Percentiles rank a stretch among this genome's conserved stretches.
These are phyloP conservation scores for Poeciliopsis presidionis DNA, from an alignment of 2,797 vertebrate species.

Conservation along the genomic window DNA sequence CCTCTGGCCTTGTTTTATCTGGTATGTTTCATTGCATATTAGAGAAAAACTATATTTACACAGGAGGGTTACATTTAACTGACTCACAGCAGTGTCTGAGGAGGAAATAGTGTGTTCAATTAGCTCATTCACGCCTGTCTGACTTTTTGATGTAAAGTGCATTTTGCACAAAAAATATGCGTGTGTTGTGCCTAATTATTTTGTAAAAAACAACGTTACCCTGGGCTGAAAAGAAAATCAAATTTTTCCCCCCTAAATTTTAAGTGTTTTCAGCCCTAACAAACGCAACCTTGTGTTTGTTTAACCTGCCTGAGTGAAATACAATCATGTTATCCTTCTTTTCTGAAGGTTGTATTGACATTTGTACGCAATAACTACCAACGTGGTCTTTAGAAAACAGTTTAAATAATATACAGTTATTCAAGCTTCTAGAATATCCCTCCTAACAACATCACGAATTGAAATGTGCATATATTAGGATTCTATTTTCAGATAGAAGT, in stretches of 20 bases:
- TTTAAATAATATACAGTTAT: not conserved
- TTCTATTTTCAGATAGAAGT: not conserved
- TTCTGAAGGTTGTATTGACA: not conserved
- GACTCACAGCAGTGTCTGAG: slow-evolving; percentile 33
- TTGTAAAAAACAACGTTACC: not conserved
- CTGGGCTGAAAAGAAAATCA: not conserved
- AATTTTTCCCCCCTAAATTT: not conserved
- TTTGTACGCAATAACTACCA: not conserved
- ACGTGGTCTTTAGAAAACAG: not conserved
- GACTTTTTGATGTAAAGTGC: slow-evolving; percentile 36
- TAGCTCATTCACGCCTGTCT: slow-evolving; percentile 47
- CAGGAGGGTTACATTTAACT: slow-evolving; percentile 51
- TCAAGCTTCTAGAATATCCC: not conserved
- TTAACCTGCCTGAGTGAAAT: not conserved
- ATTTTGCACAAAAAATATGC: slow-evolving; percentile 24
- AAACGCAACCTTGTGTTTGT: not conserved
- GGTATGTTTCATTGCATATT: slow-evolving; percentile 48
- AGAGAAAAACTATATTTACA: slow-evolving; percentile 63
- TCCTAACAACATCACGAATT: not conserved
- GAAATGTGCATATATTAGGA: not conserved
- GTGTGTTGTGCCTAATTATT: slow-evolving; percentile 13
- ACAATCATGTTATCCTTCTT: not conserved
- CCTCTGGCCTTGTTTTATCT: slow-evolving; percentile 24
- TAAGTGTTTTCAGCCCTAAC: not conserved
- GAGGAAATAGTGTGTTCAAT: slow-evolving; percentile 50